These are phyloP conservation scores for Esox niger DNA, from an alignment of 2,113 vertebrate genomes.

Conservation along the genomic window DNA sequence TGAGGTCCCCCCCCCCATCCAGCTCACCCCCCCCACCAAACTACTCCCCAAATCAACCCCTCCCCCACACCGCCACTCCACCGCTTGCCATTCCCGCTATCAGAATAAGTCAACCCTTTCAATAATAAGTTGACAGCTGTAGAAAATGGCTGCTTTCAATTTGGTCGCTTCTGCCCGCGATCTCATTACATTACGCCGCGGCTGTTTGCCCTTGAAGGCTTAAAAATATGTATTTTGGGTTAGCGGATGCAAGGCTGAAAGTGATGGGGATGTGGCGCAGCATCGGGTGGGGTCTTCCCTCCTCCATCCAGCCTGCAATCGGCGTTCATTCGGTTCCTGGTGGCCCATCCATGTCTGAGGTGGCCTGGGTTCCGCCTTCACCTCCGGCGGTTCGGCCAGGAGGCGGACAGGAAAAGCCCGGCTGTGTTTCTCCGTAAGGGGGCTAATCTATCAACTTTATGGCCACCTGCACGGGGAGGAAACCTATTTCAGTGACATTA, in stretches of 20 bases:
- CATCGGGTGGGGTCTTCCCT: background rate
- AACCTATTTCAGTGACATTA: background rate
- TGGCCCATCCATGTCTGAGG: too few species aligned
- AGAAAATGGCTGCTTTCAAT: constrained; percentile 79
- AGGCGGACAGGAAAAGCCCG: background rate
- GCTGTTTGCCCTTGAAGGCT: constrained; percentile 59
- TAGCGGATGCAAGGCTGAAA: constrained; percentile 19
- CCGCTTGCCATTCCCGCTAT: constrained; percentile 47
- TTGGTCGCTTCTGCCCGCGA: constrained; percentile 61
- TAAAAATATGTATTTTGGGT: constrained; percentile 29
- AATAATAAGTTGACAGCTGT: constrained; percentile 77
- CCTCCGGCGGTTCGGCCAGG: background rate
- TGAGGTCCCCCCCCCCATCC: constrained; percentile 26
- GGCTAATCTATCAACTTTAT: background rate
- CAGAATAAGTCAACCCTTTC: constrained; percentile 55
- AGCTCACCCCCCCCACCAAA: background rate
- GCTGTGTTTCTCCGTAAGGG: constrained; percentile 8
- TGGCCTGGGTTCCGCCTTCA: background rate
- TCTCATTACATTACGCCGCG: constrained; percentile 69
- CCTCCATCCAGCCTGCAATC: too few species aligned
- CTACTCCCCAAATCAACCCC: background rate
- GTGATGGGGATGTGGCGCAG: background rate
- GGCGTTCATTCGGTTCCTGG: too few species aligned
- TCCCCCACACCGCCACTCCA: constrained; percentile 40
- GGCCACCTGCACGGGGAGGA: background rate